Base-by-base conservation (phyloP, 2,113 vertebrate genomes). In the Melanostigma gelatinosum region DNA sequence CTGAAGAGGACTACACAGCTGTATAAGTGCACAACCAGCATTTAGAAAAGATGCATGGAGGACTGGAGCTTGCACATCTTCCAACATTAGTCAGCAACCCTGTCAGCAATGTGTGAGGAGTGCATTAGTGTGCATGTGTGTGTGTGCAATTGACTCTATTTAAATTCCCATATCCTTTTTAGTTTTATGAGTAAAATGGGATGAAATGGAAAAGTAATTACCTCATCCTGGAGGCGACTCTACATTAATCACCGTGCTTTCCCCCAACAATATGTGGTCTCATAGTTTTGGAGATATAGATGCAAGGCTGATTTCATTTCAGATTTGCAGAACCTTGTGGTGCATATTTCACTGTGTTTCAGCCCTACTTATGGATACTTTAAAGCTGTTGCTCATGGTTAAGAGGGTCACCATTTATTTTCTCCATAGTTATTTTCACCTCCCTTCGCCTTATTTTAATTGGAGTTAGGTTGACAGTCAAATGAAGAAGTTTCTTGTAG, bases 81-180 rank as follows among this genome's bases (percentile, higher is more conserved):
- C 9, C 22, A 63, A 58, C 65, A 52, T 83, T 82, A 78, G 68
- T 90, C 87, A 92, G 84, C 87, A 86, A 44, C 40, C 36, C 44
- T 65, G 65, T 85, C 50, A 79, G 66, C 79, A 38, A 3, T 46
- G 72, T 72, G 38, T 65, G 27, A 27, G 40, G 11, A 48, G 66
- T 16, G 65, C 22, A 52, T 74, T 13, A 72, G 36, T 69, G 55
- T 63, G 1, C 62, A 36, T n/a, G 4, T 62, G 34, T 62, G 12
- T 65, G 32, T 16, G 24, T 67, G 27, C 61, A 29, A 74, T 54
- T 42, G 24, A 0, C 64, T 62, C 36, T 32, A 71, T 70, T 15
- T 68, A 68, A 65, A 72, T 69, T 44, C 29, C 27, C 48, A 48
- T 18, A 22, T 60, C 27, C 34, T 69, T 48, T 27, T 75, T 8